Evolutionary conservation across 2,888 invertebrate species (phyloP), one percentile per base, ranked within the genome.

Genomic region (Epistrophella euchroma): DNA sequence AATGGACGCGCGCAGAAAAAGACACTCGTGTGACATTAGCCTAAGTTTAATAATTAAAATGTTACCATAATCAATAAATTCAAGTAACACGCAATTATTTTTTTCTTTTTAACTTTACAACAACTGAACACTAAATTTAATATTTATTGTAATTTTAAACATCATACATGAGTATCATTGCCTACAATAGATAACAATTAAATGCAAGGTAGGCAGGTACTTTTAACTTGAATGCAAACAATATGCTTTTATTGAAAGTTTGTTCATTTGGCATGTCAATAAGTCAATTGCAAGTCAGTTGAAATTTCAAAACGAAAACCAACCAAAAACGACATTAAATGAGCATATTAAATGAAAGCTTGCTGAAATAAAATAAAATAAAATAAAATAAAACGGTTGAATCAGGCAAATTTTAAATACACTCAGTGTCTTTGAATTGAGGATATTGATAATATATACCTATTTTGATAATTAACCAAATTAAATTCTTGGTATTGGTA

Each of bases 231-330:
- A 32, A 32, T 56, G 32, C 56, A 56, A 56, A 56, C 17, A 56
- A 5, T 28, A 56, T 40, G 37, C 40, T 52, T 62, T 52, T 40
- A 62, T 73, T 73, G 19, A 50, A 73, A 73, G 37, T 62, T 73
- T 58, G 60, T 40, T 40, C 37, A 40, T 47, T 73, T 62, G 40
- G 40, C 17, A 62, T 62, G 50, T 58, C 72, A 72, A 72, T 72
- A 73, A 52, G 73, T 62, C 73, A 43, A 43, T 60, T 73, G 73
- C n/a, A 60, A 40, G 56, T 17, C 56, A 56, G 32, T 56, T 56
- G 32, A 32, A 56, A 5, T 62, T 50, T 47, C 15, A n/a, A 43
- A 28, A 50, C 50, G 32, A 37, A 62, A 73, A 52, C n/a, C 19
- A 37, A 50, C 25, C 60, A 22, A 25, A 60, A 73, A 15, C 22